These are phyloP conservation scores for Paragorgia papillata DNA, from an alignment of 92 coral and sea anemone species.

Conservation along the genomic window DNA sequence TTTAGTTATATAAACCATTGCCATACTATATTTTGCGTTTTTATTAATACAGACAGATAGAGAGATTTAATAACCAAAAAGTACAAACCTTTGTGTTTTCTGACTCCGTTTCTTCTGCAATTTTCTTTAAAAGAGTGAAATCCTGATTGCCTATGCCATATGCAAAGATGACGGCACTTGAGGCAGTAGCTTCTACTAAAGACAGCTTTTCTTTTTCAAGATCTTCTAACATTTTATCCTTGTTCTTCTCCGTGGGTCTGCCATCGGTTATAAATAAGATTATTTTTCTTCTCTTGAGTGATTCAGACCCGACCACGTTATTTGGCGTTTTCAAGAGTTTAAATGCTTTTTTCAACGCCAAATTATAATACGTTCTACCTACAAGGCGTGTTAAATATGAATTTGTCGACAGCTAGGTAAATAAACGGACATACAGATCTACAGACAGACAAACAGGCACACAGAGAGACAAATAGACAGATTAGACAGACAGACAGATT, in stretches of 20 bases:
- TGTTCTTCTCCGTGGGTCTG: conserved; percentile 15
- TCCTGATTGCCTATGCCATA: conserved; percentile 49
- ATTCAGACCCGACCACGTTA: conserved; percentile 2
- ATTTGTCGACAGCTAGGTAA: no score
- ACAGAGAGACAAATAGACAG: no score
- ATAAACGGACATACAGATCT: no score
- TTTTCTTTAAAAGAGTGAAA: conserved; percentile 28
- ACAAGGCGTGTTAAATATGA: background rate
- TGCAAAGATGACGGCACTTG: conserved; percentile 52
- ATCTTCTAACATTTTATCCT: conserved; percentile 2
- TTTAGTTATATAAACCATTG: no score
- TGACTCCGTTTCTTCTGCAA: conserved; percentile 33
- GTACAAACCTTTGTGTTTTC: conserved; percentile 1
- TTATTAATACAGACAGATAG: no score
- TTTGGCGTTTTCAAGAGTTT: conserved; percentile 48
- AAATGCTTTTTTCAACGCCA: conserved; percentile 72
- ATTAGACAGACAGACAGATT: no score
- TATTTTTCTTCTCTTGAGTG: conserved; percentile 45
- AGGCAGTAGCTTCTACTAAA: background rate
- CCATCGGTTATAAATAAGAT: conserved; percentile 79
- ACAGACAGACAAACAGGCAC: no score
- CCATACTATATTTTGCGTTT: no score
- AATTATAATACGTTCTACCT: conserved; percentile 73
- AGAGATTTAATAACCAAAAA: no score
- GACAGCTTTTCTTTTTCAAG: conserved; percentile 30